Conservation (phyloP, 2,888 invertebrate species). For the Dynastes grantii region DNA sequence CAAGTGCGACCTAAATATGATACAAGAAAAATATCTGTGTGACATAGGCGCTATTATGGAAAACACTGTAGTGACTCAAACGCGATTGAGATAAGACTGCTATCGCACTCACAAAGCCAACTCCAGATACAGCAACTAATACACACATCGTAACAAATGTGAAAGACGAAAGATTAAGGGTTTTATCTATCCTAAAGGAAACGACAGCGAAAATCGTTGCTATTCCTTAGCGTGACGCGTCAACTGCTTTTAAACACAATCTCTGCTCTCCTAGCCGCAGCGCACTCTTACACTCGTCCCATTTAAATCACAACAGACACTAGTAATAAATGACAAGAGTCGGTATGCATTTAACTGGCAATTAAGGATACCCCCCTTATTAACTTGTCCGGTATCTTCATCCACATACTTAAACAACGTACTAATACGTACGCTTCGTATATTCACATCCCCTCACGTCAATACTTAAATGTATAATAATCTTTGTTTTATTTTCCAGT, state of each 20-base stretch:
- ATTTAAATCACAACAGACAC: slow-evolving; percentile 57
- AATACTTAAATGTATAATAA: slow-evolving; percentile 48
- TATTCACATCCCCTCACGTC: slow-evolving; percentile 45
- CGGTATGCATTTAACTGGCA: slow-evolving; percentile 60
- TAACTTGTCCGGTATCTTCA: slow-evolving; percentile 62
- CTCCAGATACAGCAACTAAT: background rate
- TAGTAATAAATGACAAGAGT: slow-evolving; percentile 53
- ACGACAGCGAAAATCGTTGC: slow-evolving; percentile 51
- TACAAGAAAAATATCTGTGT: slow-evolving; percentile 36
- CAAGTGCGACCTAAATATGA: slow-evolving; percentile 22
- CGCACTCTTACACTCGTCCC: slow-evolving; percentile 55
- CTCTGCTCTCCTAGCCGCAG: too few species aligned
- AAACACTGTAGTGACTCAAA: slow-evolving; percentile 44
- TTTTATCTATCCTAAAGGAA: slow-evolving; percentile 47
- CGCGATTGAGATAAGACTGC: slow-evolving; percentile 27
- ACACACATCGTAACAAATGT: too few species aligned
- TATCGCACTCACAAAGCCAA: slow-evolving; percentile 12
- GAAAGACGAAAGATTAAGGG: background rate
- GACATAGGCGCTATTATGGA: slow-evolving; percentile 31
- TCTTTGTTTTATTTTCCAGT: slow-evolving; percentile 47
- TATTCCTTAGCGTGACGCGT: slow-evolving; percentile 56
- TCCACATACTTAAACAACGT: slow-evolving; percentile 30
- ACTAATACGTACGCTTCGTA: slow-evolving; percentile 1
- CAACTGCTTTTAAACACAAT: slow-evolving; percentile 50
- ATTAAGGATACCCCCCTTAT: slow-evolving; percentile 63